Evolutionary conservation across 2,888 invertebrate genomes (phyloP).

Genomic region (Minunthozetes semirufus): DNA sequence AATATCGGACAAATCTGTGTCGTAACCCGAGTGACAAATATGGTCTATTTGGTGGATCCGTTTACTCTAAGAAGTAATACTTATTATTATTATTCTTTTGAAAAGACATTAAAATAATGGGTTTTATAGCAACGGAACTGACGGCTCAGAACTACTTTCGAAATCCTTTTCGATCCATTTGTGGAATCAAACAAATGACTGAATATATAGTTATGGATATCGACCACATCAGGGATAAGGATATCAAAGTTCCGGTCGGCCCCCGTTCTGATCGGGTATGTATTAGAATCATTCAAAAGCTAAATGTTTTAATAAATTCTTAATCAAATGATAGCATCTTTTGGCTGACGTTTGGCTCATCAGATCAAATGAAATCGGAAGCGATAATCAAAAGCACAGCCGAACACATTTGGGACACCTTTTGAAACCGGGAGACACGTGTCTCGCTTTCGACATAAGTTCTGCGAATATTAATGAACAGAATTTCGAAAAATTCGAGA

Average conservation of each 20-base stretch:
- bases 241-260: slow-evolving; percentile 3
- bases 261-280: not conserved
- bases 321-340: slow-evolving; percentile 61
- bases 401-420: slow-evolving; percentile 90
- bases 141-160: slow-evolving; percentile 74
- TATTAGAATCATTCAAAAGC: slow-evolving; percentile 27
- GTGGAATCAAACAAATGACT: slow-evolving; percentile 79
- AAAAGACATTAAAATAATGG: slow-evolving; percentile 23
- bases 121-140: slow-evolving; percentile 60
- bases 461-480: slow-evolving; percentile 86
- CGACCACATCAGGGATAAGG: slow-evolving; percentile 59
- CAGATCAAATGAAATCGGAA: slow-evolving; percentile 75
- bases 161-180: slow-evolving; percentile 74
- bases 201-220: slow-evolving; percentile 94
- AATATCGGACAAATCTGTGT: slow-evolving; percentile 75
- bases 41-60: slow-evolving; percentile 89
- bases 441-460: slow-evolving; percentile 78
- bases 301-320: slow-evolving; percentile 16
- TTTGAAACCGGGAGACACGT: slow-evolving; percentile 84
- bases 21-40: slow-evolving; percentile 77
- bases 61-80: slow-evolving; percentile 45
- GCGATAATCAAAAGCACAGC: slow-evolving; percentile 69
- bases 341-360: slow-evolving; percentile 91
- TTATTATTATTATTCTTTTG: not conserved
- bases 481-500: slow-evolving; percentile 65